Evolutionary conservation across 1,140 invertebrate species (phyloP).

Genomic region (Lysiphlebus fabarum): DNA sequence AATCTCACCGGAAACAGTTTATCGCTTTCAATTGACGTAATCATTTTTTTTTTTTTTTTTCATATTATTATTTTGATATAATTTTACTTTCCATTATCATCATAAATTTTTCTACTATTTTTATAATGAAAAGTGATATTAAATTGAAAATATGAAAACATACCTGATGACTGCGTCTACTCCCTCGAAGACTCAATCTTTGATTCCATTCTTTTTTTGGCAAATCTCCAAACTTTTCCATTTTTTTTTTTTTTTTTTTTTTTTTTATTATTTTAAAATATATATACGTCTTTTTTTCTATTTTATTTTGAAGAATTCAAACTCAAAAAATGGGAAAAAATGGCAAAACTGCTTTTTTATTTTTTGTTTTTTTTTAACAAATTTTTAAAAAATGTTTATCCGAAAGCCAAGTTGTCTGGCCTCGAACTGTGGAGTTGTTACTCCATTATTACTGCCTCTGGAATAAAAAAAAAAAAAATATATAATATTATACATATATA

Average conservation of each 20-base stretch:
- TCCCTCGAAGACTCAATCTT: slow-evolving; percentile 55
- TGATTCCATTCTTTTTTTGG: slow-evolving; percentile 57
- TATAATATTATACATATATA: no score
- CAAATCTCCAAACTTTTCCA: slow-evolving; percentile 44
- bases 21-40: no score
- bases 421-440: no score
- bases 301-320: slow-evolving; percentile 3
- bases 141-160: slow-evolving; percentile 2
- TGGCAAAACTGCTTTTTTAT: not conserved
- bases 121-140: no score
- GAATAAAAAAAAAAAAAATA: no score
- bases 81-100: not conserved
- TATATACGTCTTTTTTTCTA: not conserved
- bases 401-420: no score
- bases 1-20: no score
- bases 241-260: slow-evolving; percentile 10
- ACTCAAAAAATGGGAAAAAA: not conserved
- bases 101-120: no score
- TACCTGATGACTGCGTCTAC: slow-evolving; percentile 46
- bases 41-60: no score
- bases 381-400: no score
- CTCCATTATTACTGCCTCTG: no score
- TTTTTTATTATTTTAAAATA: slow-evolving; percentile 3
- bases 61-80: not conserved
- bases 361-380: no score